Percentiles rank a stretch among this genome's conserved stretches.
phyloP scores from a whole-genome alignment of 2,113 vertebrate species.

The Oreochromis spilurus region DNA sequence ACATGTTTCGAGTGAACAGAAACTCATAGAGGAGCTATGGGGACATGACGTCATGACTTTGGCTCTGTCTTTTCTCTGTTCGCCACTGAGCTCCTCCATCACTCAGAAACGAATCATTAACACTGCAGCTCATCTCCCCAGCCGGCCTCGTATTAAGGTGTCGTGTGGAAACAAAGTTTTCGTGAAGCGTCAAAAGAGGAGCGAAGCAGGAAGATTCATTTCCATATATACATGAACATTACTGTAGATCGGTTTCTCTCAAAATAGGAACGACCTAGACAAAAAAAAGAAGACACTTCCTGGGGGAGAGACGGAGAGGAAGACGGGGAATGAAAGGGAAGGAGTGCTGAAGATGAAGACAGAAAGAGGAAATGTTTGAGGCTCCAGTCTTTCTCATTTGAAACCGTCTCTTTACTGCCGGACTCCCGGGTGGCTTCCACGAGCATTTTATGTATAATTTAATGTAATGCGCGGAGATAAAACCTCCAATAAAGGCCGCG shows the following conservation, averaged over 20 bases:
- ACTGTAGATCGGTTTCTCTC: conserved; percentile 12
- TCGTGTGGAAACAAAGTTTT: not conserved
- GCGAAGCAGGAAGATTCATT: not conserved
- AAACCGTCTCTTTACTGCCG: conserved; percentile 47
- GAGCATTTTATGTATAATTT: conserved; percentile 74
- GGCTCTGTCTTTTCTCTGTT: not conserved
- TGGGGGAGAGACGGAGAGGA: conserved; percentile 26
- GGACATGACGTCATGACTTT: not conserved
- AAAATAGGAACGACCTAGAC: conserved; percentile 42
- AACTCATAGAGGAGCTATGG: not conserved
- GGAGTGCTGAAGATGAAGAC: conserved; percentile 19
- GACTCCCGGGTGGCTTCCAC: conserved; percentile 61
- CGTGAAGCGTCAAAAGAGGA: not conserved
- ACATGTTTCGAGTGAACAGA: not conserved
- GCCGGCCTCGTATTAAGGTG: not conserved
- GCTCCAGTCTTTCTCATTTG: conserved; percentile 34
- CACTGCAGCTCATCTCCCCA: not conserved
- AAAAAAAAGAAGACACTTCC: conserved; percentile 28
- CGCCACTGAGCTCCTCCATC: not conserved
- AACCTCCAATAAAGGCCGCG: conserved; percentile 56
- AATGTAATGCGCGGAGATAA: conserved; percentile 69
- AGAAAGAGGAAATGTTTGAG: conserved; percentile 37
- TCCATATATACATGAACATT: conserved; percentile 1
- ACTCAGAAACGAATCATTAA: not conserved
- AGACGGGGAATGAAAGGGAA: not conserved